These are phyloP conservation scores for Sthenelais limicola DNA, from an alignment of 2,888 invertebrate species.

Conservation along the genomic window DNA sequence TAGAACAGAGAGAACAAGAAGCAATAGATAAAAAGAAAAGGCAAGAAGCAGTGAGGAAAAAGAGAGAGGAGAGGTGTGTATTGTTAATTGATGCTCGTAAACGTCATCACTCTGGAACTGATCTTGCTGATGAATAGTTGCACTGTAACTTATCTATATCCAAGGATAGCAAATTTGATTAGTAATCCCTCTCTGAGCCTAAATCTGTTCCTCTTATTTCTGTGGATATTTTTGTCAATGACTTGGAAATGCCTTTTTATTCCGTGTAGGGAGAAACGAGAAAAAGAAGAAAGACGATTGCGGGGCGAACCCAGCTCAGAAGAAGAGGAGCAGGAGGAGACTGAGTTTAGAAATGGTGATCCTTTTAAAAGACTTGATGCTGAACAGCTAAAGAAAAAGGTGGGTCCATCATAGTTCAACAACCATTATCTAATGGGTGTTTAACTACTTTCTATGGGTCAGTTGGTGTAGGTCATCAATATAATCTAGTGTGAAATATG, in stretches of 20 bases:
- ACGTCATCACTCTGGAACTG: not conserved
- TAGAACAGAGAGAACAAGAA: conserved; percentile 75
- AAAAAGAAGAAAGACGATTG: conserved; percentile 13
- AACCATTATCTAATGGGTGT: too few relatives aligned
- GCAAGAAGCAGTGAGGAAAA: conserved; percentile 49
- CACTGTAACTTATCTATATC: too few relatives aligned
- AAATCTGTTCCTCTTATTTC: too few relatives aligned
- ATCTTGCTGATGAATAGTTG: too few relatives aligned
- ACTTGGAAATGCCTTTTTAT: too few relatives aligned
- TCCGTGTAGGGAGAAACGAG: conserved; percentile 7
- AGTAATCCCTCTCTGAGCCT: too few relatives aligned
- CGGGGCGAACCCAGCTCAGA: conserved; percentile 6
- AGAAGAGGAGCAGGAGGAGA: conserved; percentile 15
- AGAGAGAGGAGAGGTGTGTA: conserved; percentile 20
- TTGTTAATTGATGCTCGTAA: not conserved
- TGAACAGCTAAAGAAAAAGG: conserved; percentile 28
- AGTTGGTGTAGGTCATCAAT: too few relatives aligned
- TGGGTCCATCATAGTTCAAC: not conserved
- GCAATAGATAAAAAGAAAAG: conserved; percentile 70
- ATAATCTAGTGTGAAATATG: too few relatives aligned
- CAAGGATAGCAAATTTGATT: too few relatives aligned
- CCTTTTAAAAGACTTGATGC: conserved; percentile 40
- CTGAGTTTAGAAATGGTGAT: conserved; percentile 30
- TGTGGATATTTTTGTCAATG: too few relatives aligned
- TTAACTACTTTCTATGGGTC: too few relatives aligned